Percentiles rank a stretch among this genome's conserved stretches.
Evolutionary conservation across 2,113 vertebrate species (phyloP).

Genomic region (Bagarius yarrelli): DNA sequence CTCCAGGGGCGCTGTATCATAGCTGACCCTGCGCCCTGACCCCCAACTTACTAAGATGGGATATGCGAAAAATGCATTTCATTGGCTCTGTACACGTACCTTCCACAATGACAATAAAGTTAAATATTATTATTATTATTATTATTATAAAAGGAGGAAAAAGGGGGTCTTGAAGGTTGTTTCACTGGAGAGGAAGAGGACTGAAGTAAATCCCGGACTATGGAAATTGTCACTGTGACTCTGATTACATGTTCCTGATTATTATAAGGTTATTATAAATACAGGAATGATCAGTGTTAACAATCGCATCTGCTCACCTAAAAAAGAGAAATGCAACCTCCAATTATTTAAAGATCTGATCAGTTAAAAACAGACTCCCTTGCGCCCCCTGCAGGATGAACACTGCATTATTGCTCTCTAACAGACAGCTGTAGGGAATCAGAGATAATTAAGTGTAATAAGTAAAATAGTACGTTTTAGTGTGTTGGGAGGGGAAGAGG

Average conservation of each 20-base stretch:
- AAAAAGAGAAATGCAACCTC: neutral
- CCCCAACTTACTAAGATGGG: too few relatives aligned
- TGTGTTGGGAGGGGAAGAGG: neutral
- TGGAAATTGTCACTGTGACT: neutral
- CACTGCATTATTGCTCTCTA: constrained; percentile 41
- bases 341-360: constrained; percentile 28
- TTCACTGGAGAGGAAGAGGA: too few relatives aligned
- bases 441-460: neutral
- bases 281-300: neutral
- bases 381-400: constrained; percentile 65
- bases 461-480: neutral
- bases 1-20: too few relatives aligned
- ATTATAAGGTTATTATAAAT: neutral
- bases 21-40: too few relatives aligned
- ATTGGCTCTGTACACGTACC: too few relatives aligned
- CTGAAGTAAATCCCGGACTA: neutral
- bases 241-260: neutral
- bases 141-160: neutral
- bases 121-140: too few relatives aligned
- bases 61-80: too few relatives aligned
- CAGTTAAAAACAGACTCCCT: constrained; percentile 32
- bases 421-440: constrained; percentile 11
- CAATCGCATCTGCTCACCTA: neutral
- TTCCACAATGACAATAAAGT: too few relatives aligned
- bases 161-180: neutral